phyloP scores from a whole-genome alignment of 1,140 invertebrate genomes.

The Hycleus cichorii region DNA sequence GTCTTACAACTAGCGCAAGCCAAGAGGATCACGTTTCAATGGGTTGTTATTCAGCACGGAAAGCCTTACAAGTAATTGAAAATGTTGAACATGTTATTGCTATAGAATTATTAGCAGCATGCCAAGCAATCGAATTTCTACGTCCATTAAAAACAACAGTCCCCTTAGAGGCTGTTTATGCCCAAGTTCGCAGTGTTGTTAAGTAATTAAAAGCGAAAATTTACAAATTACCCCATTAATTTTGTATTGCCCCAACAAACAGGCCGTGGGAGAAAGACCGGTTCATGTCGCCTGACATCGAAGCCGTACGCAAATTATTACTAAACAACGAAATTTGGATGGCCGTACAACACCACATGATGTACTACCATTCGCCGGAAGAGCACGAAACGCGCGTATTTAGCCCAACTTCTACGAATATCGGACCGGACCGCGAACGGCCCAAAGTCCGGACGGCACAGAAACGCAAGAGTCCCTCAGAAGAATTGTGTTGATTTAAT shows the following conservation, averaged over 20 bases:
- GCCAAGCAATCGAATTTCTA: constrained; percentile 70
- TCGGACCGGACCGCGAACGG: constrained; percentile 23
- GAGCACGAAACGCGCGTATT: constrained; percentile 44
- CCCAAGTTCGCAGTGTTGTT: constrained; percentile 51
- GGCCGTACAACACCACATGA: constrained; percentile 44
- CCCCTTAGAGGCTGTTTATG: constrained; percentile 62
- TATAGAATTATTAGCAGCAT: constrained; percentile 63
- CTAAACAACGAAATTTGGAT: constrained; percentile 53
- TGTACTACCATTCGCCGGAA: constrained; percentile 43
- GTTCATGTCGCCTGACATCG: constrained; percentile 62
- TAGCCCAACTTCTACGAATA: constrained; percentile 41
- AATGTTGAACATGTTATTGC: constrained; percentile 64
- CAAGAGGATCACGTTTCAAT: constrained; percentile 75
- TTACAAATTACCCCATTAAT: neutral
- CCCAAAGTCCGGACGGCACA: constrained; percentile 20
- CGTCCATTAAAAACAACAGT: constrained; percentile 61
- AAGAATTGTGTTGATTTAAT: neutral
- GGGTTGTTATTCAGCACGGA: constrained; percentile 67
- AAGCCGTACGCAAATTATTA: constrained; percentile 51
- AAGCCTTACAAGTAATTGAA: constrained; percentile 55
- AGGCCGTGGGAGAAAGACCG: constrained; percentile 57
- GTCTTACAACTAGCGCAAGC: constrained; percentile 63
- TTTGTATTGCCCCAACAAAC: constrained; percentile 29
- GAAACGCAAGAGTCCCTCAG: constrained; percentile 6
- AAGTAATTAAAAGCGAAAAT: constrained; percentile 33